Evolutionary conservation across 1,140 invertebrate species (phyloP).

Genomic region (Steinernema feltiae): DNA sequence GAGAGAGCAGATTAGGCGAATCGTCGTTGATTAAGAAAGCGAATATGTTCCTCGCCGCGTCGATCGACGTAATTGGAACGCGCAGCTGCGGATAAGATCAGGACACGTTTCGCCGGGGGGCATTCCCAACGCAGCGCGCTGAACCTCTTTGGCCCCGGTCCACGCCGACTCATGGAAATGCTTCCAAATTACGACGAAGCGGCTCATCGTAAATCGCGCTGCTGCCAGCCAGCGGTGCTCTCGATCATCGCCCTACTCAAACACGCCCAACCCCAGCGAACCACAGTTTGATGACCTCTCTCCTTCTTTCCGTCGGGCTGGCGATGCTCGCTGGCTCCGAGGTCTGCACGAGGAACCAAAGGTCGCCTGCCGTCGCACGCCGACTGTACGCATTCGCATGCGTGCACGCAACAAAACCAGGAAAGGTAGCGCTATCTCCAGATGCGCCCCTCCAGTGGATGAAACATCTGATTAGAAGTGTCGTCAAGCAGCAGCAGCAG

Average conservation of each 20-base stretch:
- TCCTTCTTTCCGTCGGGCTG: background rate
- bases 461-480: conserved; percentile 12
- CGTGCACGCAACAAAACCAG: background rate
- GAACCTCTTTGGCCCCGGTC: too few relatives aligned
- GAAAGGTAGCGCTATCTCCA: background rate
- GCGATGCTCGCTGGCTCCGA: background rate
- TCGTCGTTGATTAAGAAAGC: background rate
- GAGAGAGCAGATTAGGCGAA: background rate
- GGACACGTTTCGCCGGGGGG: too few relatives aligned
- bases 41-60: background rate
- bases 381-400: background rate
- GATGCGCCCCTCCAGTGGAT: background rate
- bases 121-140: too few relatives aligned
- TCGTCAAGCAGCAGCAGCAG: conserved; percentile 12
- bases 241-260: background rate
- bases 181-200: background rate
- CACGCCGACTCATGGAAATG: too few relatives aligned
- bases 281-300: conserved; percentile 13
- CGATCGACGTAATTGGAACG: background rate
- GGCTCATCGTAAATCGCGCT: background rate
- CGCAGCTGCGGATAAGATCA: background rate
- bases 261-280: background rate
- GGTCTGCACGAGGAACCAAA: too few relatives aligned
- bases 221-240: background rate
- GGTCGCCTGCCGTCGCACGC: background rate